Evolutionary conservation across 2,888 invertebrate species (phyloP).

Genomic region (Scrobipalpa costella): DNA sequence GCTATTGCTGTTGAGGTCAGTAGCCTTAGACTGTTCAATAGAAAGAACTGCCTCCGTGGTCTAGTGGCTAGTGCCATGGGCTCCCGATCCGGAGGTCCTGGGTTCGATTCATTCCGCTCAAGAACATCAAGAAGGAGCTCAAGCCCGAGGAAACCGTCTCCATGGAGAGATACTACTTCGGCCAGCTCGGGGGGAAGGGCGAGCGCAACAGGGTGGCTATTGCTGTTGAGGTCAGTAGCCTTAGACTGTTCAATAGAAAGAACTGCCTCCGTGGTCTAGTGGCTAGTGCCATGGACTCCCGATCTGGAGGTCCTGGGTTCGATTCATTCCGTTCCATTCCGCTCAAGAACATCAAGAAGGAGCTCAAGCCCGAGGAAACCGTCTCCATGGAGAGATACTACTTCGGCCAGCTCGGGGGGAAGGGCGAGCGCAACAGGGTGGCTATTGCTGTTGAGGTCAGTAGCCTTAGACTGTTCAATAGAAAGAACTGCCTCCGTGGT

Average conservation of each 20-base stretch:
- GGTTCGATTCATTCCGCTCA: conserved; percentile 64
- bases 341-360: conserved; percentile 69
- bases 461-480: background rate
- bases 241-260: too few species aligned
- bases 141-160: conserved; percentile 75
- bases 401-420: conserved; percentile 79
- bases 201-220: conserved; percentile 49
- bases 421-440: conserved; percentile 39
- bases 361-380: conserved; percentile 65
- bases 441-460: conserved; percentile 61
- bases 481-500: too few species aligned
- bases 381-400: conserved; percentile 84
- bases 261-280: too few species aligned
- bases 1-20: conserved; percentile 61
- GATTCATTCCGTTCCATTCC: too few species aligned
- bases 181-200: conserved; percentile 66
- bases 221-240: conserved; percentile 51
- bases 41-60: too few species aligned
- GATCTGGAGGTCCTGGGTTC: too few species aligned
- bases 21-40: background rate
- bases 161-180: conserved; percentile 84
- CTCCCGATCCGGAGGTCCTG: too few species aligned
- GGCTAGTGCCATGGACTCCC: too few species aligned
- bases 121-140: conserved; percentile 67
- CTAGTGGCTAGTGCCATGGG: too few species aligned